Evolutionary conservation across 37 sponge, comb jelly and placozoan species (phyloP).

Genomic region (Hormiphora californensis): DNA sequence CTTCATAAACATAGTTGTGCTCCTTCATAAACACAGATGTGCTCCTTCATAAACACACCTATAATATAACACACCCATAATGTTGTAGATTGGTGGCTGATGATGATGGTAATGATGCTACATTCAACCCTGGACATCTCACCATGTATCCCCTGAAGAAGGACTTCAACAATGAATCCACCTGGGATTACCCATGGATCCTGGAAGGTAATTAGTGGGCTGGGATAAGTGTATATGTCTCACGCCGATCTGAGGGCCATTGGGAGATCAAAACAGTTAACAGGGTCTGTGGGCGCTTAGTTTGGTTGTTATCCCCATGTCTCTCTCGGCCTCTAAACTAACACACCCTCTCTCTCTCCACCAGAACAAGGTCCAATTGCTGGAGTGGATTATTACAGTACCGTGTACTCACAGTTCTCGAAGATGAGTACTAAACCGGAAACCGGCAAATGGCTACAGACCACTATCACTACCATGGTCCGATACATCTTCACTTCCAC

Average conservation of each 20-base stretch:
- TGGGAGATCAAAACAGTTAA: too few species aligned
- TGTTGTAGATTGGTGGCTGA: neutral
- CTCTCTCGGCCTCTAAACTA: too few species aligned
- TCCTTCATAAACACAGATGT: too few species aligned
- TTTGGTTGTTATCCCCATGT: too few species aligned
- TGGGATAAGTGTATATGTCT: too few species aligned
- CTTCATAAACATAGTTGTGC: too few species aligned
- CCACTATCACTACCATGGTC: neutral
- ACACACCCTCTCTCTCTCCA: too few species aligned
- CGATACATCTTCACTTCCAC: slow-evolving; percentile 36
- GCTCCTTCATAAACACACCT: too few species aligned
- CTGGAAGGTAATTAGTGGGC: too few species aligned
- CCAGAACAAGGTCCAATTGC: neutral
- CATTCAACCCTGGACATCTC: neutral
- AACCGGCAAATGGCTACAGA: slow-evolving; percentile 3
- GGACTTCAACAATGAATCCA: neutral
- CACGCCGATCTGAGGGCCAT: too few species aligned
- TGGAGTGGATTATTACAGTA: neutral
- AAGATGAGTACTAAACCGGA: slow-evolving; percentile 21
- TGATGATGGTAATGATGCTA: neutral
- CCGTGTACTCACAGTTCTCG: neutral
- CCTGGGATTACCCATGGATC: slow-evolving; percentile 8
- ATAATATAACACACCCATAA: too few species aligned
- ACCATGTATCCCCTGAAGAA: slow-evolving; percentile 1
- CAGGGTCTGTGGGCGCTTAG: too few species aligned